Conservation (phyloP, 2,888 invertebrate species). For the Trichogramma evanescens region DNA sequence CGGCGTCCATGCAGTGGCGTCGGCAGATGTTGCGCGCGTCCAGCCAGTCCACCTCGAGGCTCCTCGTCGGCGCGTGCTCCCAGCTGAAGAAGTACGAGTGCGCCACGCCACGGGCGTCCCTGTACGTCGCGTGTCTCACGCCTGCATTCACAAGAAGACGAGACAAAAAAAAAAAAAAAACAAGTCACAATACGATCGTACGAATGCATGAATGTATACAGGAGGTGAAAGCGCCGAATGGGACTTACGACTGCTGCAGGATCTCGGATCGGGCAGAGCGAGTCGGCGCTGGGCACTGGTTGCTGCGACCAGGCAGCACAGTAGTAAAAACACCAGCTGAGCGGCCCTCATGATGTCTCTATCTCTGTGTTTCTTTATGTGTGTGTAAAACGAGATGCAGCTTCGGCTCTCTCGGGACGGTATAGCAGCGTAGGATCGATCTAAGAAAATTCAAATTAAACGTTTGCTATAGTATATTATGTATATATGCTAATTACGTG, state of each 20-base stretch:
- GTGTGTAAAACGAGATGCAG: conserved; percentile 7
- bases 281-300: conserved; percentile 75
- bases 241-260: conserved; percentile 80
- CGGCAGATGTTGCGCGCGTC: conserved; percentile 87
- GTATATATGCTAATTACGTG: not conserved
- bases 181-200: too few species aligned
- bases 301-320: conserved; percentile 49
- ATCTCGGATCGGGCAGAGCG: conserved; percentile 80
- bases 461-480: not conserved
- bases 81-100: conserved; percentile 93
- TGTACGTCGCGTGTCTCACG: conserved; percentile 80
- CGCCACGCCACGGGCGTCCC: conserved; percentile 78
- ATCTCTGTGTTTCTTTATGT: conserved; percentile 29
- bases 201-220: too few species aligned
- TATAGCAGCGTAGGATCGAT: too few species aligned
- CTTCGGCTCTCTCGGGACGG: too few species aligned
- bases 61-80: conserved; percentile 78
- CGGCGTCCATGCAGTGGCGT: conserved; percentile 89
- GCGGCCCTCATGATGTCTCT: conserved; percentile 33
- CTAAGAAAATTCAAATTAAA: not conserved
- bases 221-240: not conserved
- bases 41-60: conserved; percentile 81
- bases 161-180: not conserved
- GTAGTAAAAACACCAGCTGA: conserved; percentile 55
- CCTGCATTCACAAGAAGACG: too few species aligned